Percentiles rank a stretch among this genome's conserved stretches.
Conservation (phyloP, 2,113 vertebrate species). For the Malurus melanocephalus region DNA sequence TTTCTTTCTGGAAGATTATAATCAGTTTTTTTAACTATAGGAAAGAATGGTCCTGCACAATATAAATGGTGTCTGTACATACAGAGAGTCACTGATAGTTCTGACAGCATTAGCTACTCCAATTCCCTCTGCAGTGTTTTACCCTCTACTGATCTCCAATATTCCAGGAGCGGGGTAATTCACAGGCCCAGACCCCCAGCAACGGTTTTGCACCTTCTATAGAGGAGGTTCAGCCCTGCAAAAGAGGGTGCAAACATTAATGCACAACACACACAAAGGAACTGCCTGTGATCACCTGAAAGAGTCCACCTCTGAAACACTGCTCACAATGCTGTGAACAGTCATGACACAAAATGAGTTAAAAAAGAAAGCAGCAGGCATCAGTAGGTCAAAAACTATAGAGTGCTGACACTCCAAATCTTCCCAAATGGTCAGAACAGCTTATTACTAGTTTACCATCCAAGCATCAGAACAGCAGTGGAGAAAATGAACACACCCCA, state of each 20-base stretch:
- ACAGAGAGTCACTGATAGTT: fast-evolving
- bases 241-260: not conserved
- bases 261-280: not conserved
- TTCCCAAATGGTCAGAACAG: not conserved
- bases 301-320: not conserved
- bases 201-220: not conserved
- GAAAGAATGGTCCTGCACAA: not conserved
- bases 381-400: not conserved
- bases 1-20: not conserved
- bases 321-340: not conserved
- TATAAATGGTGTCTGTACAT: fast-evolving
- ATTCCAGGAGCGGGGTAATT: not conserved
- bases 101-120: not conserved
- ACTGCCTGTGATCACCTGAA: not conserved
- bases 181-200: not conserved
- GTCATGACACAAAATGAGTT: not conserved
- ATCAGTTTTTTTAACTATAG: not conserved
- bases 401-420: not conserved
- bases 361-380: not conserved
- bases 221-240: not conserved
- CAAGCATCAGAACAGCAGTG: not conserved
- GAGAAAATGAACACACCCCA: not conserved
- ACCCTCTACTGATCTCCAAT: not conserved
- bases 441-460: not conserved
- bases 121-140: not conserved